These are phyloP conservation scores for Tichodroma muraria DNA, from an alignment of 2,113 vertebrate species.

Conservation along the genomic window DNA sequence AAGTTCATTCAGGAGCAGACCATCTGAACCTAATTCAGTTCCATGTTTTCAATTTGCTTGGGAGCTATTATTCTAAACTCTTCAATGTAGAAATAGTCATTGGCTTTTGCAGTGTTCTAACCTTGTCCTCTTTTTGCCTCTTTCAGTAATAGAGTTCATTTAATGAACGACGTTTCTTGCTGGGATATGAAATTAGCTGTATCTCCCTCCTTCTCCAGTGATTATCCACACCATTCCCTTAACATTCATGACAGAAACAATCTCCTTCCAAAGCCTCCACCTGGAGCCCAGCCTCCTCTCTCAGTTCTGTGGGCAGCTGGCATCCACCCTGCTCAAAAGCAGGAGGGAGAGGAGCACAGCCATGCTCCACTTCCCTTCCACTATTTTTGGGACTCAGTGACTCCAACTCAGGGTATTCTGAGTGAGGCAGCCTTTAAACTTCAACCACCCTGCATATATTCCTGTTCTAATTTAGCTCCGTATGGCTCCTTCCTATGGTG, in stretches of 20 bases:
- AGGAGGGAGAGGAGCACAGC: background rate
- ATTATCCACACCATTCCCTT: background rate
- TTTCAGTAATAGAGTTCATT: background rate
- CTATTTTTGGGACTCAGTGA: background rate
- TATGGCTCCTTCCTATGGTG: background rate
- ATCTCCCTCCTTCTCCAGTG: background rate
- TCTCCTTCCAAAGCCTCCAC: background rate
- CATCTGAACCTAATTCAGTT: background rate
- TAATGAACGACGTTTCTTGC: background rate
- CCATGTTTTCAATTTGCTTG: constrained; percentile 4
- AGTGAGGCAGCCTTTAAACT: background rate
- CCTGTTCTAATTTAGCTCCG: background rate
- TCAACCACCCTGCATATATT: background rate
- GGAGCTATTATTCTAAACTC: background rate
- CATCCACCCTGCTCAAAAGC: background rate
- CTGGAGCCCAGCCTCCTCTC: background rate
- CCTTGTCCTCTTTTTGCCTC: background rate
- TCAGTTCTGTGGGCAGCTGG: background rate
- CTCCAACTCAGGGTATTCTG: background rate
- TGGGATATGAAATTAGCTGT: background rate
- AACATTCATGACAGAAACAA: background rate
- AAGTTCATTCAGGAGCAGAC: background rate
- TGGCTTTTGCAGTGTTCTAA: background rate
- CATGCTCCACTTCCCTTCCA: background rate
- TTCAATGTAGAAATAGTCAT: background rate